These are phyloP conservation scores for Arctocebus calabarensis DNA, from an alignment of 2,797 vertebrate genomes.

Conservation along the genomic window DNA sequence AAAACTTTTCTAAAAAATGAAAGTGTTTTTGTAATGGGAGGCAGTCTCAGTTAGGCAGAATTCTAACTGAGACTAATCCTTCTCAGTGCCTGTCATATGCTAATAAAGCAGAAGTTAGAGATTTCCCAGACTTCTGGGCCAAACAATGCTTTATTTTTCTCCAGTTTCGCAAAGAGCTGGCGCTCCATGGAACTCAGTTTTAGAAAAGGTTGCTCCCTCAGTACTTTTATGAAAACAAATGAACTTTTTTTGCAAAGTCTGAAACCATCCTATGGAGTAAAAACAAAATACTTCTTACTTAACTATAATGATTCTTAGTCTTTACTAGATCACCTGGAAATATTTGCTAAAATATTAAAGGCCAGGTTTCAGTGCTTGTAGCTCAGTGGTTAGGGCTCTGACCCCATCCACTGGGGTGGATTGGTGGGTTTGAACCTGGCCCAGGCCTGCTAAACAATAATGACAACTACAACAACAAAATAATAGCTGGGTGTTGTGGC, in stretches of 20 bases:
- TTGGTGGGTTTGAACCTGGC: too few relatives aligned
- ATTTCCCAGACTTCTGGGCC: not conserved
- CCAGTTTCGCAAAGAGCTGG: not conserved
- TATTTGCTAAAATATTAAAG: not conserved
- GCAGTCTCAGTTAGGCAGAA: not conserved
- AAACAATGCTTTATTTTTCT: not conserved
- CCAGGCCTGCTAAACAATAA: too few relatives aligned
- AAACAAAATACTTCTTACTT: not conserved
- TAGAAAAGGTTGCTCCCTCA: not conserved
- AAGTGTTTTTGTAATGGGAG: not conserved
- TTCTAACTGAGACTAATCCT: too few relatives aligned
- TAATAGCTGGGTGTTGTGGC: too few relatives aligned
- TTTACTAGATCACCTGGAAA: not conserved
- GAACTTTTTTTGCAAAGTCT: not conserved
- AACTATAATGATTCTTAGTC: not conserved
- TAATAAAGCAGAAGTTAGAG: not conserved
- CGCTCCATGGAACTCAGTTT: not conserved
- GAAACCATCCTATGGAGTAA: not conserved
- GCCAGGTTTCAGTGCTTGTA: not conserved
- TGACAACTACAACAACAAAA: too few relatives aligned
- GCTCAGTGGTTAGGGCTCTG: too few relatives aligned
- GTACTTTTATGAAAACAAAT: conserved; percentile 29
- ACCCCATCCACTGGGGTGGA: too few relatives aligned
- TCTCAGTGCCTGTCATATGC: not conserved
- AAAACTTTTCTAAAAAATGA: not conserved